Evolutionary conservation across 1,140 invertebrate genomes (phyloP), one percentile per base, ranked within the genome.

Genomic region (Heliconius eleuchia): DNA sequence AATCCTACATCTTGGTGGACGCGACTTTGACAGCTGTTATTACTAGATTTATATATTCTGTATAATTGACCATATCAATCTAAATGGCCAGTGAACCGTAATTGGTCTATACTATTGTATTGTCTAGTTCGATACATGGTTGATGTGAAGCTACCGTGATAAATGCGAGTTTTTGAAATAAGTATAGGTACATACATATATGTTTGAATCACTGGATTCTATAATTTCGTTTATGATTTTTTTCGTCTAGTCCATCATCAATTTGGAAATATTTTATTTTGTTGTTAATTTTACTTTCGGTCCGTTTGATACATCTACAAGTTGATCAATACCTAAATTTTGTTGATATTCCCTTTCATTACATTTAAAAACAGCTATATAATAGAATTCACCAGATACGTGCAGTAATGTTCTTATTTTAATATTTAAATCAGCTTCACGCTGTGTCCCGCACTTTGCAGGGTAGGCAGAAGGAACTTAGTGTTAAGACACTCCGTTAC

Each of bases 1-100:
- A 83, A 89, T 88, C 86, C 87, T 87, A 90, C 87, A 88, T 87
- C 85, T 85, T 83, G 82, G 89, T 86, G 92, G 89, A 91, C 91
- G 88, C 83, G 86, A 87, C 85, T 87, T 86, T 88, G 88, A 90
- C 86, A 85, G 79, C 77, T 80, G 80, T 81, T 83, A 89, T 89
- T 87, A 84, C 82, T 84, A 86, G 87, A 91, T 89, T 88, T 89
- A 91, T 89, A 84, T 57, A 73, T 85, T 83, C 57, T 18, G 70
- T 74, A 80, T 75, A 80, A 80, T 80, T 70, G 79, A 80, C 75
- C 82, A 87, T 88, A 90, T 87, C 85, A 87, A 87, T 86, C 83
- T 87, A 83, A 84, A 89, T 85, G 82, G 77, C 76, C 78, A 77
- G 52, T 76, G 66, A 72, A 76, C 71, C 81, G 78, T 77, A 80